Evolutionary conservation across 2,797 vertebrate species (phyloP).

Genomic region (Pipistrellus nathusii): DNA sequence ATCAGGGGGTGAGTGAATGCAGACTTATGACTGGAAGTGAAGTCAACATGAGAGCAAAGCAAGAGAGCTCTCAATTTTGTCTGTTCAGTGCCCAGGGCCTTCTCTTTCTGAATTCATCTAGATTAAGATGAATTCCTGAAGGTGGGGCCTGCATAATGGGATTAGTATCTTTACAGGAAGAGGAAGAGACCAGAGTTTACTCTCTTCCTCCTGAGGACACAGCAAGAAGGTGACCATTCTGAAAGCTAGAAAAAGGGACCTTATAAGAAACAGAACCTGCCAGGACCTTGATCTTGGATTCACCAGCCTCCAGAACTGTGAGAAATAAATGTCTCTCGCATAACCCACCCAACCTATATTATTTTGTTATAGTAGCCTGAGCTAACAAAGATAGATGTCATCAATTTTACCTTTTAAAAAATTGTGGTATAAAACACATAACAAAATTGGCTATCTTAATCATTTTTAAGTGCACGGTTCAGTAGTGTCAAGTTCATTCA

Average conservation of each 20-base stretch:
- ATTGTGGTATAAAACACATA: not conserved
- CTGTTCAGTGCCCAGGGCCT: not conserved
- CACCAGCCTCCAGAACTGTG: not conserved
- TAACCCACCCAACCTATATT: not conserved
- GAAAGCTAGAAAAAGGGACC: not conserved
- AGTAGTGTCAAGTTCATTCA: not conserved
- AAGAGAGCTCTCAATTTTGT: not conserved
- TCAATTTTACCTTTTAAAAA: slow-evolving; percentile 24
- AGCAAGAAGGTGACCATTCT: not conserved
- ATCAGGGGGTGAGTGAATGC: not conserved
- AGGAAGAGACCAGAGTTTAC: not conserved
- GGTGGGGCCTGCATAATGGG: not conserved
- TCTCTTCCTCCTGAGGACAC: not conserved
- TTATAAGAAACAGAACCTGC: not conserved
- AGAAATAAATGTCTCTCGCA: not conserved
- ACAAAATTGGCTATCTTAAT: not conserved
- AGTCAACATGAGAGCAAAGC: not conserved
- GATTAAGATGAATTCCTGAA: not conserved
- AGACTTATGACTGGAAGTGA: not conserved
- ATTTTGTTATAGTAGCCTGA: not conserved
- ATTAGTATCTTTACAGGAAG: not conserved
- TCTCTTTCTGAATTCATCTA: not conserved
- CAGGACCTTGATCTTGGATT: not conserved
- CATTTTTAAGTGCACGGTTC: not conserved
- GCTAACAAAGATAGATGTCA: not conserved